Percentiles rank a stretch among this genome's conserved stretches.
phyloP scores from a whole-genome alignment of 1,140 invertebrate genomes.

The Drosophila pachea region DNA sequence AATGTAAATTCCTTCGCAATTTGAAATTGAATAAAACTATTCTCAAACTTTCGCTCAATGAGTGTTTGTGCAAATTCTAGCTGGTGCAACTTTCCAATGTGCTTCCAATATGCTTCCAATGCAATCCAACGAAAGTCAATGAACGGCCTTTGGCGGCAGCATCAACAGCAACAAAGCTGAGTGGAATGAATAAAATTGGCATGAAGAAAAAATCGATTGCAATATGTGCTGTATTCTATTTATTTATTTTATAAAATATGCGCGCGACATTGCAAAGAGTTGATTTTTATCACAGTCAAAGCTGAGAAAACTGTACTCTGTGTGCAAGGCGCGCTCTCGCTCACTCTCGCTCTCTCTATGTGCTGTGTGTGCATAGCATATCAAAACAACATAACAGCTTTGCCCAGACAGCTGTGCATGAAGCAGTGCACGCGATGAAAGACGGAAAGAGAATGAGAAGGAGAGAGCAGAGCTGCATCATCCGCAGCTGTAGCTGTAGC shows the following conservation, averaged over 20 bases:
- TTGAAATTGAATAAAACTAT: no score
- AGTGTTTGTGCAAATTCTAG: conserved; percentile 1
- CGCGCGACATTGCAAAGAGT: conserved; percentile 58
- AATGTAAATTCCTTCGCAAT: no score
- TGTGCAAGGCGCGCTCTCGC: not conserved
- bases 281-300: conserved; percentile 49
- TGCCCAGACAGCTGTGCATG: conserved; percentile 59
- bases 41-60: no score
- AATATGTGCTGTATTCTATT: conserved; percentile 39
- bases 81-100: not conserved
- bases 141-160: conserved; percentile 63
- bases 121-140: conserved; percentile 55
- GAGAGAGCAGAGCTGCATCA: conserved; percentile 41
- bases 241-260: conserved; percentile 51
- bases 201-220: conserved; percentile 37
- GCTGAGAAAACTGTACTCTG: conserved; percentile 70
- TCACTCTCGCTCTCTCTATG: conserved; percentile 10
- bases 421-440: not conserved
- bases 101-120: conserved; percentile 45
- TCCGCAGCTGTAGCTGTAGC: no score
- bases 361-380: conserved; percentile 12
- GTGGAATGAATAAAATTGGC: conserved; percentile 36
- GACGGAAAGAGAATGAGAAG: conserved; percentile 12
- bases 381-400: conserved; percentile 45
- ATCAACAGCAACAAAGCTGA: conserved; percentile 12